phyloP scores from a whole-genome alignment of 2,888 invertebrate species.

The Phragmatobia fuliginosa region DNA sequence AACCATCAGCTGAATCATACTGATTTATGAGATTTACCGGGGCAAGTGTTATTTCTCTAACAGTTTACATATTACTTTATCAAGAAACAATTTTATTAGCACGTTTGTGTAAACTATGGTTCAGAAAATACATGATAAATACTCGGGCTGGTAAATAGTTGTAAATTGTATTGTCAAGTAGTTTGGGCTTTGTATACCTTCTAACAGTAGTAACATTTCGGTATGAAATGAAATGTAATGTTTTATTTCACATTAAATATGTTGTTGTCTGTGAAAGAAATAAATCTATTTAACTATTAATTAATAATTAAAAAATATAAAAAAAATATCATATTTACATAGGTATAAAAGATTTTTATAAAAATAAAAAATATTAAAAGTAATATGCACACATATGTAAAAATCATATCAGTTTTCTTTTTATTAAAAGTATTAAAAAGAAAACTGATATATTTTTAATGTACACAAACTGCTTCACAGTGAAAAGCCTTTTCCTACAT shows the following conservation, averaged over 20 bases:
- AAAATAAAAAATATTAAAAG: no score
- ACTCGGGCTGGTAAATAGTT: slow-evolving; percentile 4
- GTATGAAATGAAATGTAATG: no score
- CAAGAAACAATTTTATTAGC: slow-evolving; percentile 25
- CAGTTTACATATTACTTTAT: slow-evolving; percentile 25
- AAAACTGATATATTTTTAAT: neutral
- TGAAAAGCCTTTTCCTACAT: no score
- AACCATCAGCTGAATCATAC: slow-evolving; percentile 33
- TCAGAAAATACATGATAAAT: slow-evolving; percentile 23
- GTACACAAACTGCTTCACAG: neutral
- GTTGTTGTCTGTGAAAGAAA: neutral
- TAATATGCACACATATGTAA: no score
- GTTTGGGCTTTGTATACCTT: slow-evolving; percentile 1
- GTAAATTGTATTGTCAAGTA: slow-evolving; percentile 21
- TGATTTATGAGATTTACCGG: slow-evolving; percentile 20
- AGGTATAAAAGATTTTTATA: no score
- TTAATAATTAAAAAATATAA: no score
- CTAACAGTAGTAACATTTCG: neutral
- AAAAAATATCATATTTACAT: no score
- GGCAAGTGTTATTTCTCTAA: slow-evolving; percentile 29
- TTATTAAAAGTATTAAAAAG: no score
- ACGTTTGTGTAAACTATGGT: slow-evolving; percentile 18
- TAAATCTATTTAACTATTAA: no score
- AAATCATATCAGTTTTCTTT: no score
- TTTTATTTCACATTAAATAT: no score